Percentiles rank a stretch among this genome's conserved stretches.
Evolutionary conservation across 92 coral and sea anemone species (phyloP).

Genomic region (Zoanthus solanderi): DNA sequence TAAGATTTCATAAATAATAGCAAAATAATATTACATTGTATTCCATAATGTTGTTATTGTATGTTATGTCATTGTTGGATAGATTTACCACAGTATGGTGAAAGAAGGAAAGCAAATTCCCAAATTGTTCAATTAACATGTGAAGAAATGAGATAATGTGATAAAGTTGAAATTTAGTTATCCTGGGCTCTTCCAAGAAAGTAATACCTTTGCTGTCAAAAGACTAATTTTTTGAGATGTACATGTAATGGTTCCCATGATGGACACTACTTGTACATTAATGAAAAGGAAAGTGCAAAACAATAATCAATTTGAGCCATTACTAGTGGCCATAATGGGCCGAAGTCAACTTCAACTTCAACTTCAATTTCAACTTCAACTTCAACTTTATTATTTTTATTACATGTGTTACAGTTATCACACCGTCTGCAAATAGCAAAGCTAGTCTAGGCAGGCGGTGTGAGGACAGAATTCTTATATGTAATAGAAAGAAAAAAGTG

Average conservation of each 20-base stretch:
- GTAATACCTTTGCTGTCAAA: constrained; percentile 42
- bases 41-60: neutral
- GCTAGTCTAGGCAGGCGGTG: too few relatives aligned
- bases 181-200: constrained; percentile 52
- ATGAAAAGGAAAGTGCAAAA: constrained; percentile 28
- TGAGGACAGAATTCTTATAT: too few relatives aligned
- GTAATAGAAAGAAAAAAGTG: too few relatives aligned
- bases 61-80: neutral
- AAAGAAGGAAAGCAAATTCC: constrained; percentile 55
- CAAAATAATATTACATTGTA: constrained; percentile 8
- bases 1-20: constrained; percentile 12
- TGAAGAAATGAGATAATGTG: constrained; percentile 33
- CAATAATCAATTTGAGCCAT: constrained; percentile 42
- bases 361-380: too few relatives aligned
- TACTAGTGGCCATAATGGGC: constrained; percentile 34
- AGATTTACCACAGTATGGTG: constrained; percentile 45
- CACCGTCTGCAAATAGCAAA: too few relatives aligned
- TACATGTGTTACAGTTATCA: too few relatives aligned
- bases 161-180: constrained; percentile 54
- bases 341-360: neutral
- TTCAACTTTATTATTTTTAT: too few relatives aligned
- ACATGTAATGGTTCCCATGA: constrained; percentile 36
- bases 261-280: constrained; percentile 51
- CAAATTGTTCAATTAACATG: constrained; percentile 47
- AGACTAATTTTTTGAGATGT: constrained; percentile 47